A percentile compares a stretch with the other conserved stretches of the same genome.
phyloP scores from a whole-genome alignment of 2,797 vertebrate genomes.

The Jordanella pulchra region DNA sequence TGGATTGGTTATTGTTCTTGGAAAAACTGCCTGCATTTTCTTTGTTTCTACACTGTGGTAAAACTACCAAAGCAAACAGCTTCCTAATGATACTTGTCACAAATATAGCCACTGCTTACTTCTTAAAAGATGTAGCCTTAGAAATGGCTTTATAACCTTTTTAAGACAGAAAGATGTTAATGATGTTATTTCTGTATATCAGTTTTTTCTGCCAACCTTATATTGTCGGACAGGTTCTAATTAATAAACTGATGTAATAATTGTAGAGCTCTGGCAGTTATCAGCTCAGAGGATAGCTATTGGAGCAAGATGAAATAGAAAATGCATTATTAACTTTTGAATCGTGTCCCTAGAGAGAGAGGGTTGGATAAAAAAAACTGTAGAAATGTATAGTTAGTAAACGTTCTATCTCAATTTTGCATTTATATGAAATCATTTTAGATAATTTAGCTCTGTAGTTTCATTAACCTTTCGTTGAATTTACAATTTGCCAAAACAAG shows the following conservation, averaged over 20 bases:
- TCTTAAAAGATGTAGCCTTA: no score
- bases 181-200: no score
- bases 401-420: neutral
- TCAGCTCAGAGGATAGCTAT: no score
- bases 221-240: no score
- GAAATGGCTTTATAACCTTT: no score
- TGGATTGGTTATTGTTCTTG: conserved; percentile 23
- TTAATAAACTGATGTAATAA: no score
- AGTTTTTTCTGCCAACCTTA: no score
- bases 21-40: conserved; percentile 13
- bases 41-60: neutral
- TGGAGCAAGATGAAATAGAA: no score
- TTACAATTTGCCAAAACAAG: neutral
- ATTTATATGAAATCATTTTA: neutral
- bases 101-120: conserved; percentile 6
- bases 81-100: conserved; percentile 11
- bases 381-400: neutral
- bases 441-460: neutral
- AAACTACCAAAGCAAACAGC: conserved; percentile 13
- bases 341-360: no score
- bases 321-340: no score
- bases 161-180: no score
- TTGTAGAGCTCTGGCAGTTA: no score
- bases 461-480: neutral
- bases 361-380: neutral